A percentile compares a stretch with the other conserved stretches of the same genome.
Conservation (phyloP, 2,888 invertebrate genomes). For the Leptothorax acervorum region DNA sequence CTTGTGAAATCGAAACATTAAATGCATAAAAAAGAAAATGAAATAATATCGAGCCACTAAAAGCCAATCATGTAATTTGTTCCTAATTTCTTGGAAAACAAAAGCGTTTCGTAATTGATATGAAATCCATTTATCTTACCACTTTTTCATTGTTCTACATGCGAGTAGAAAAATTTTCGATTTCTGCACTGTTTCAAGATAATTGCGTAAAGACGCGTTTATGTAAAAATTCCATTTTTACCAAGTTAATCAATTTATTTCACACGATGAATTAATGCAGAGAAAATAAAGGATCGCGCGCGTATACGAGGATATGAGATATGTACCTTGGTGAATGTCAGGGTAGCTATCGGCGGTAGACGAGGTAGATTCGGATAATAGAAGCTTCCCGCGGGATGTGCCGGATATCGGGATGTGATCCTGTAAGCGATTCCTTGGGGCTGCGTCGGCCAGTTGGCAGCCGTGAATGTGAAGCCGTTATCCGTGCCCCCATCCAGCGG, state of each 20-base stretch:
- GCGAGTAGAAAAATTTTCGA: not conserved
- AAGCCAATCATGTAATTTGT: constrained; percentile 6
- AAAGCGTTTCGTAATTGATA: not conserved
- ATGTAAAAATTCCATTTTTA: not conserved
- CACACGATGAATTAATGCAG: not conserved
- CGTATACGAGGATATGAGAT: not conserved
- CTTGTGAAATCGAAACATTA: constrained; percentile 24
- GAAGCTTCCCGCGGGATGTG: constrained; percentile 97
- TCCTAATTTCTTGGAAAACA: not conserved
- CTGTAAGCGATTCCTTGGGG: constrained; percentile 95
- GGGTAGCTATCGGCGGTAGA: constrained; percentile 95
- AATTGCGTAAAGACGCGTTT: not conserved
- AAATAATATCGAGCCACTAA: constrained; percentile 23
- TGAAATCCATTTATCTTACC: not conserved
- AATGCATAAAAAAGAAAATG: constrained; percentile 21
- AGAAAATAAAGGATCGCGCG: constrained; percentile 26
- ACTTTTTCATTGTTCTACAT: not conserved
- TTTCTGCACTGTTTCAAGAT: not conserved
- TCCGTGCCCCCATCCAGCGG: constrained; percentile 97
- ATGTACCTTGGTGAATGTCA: constrained; percentile 95
- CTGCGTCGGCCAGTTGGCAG: constrained; percentile 98
- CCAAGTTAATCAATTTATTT: constrained; percentile 1
- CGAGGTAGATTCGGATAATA: constrained; percentile 96
- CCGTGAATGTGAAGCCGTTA: constrained; percentile 98
- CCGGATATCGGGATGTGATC: constrained; percentile 95